Evolutionary conservation across 2,888 invertebrate genomes (phyloP).

Genomic region (Alcis repandata): DNA sequence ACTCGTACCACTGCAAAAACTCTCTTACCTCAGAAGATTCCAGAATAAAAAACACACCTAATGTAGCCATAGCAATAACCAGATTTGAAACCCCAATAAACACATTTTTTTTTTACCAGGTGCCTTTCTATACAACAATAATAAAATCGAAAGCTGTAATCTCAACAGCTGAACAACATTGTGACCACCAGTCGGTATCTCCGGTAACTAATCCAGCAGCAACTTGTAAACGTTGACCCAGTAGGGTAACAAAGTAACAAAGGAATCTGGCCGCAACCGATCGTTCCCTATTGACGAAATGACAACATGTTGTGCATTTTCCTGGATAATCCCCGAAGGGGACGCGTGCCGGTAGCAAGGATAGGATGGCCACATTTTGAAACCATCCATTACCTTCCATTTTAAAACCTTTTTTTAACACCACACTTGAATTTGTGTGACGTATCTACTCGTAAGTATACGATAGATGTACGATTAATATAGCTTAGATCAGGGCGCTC

Average conservation of each 20-base stretch:
- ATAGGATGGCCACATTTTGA: conserved; percentile 56
- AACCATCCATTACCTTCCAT: no score
- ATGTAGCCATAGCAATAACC: no score
- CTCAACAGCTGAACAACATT: conserved; percentile 10
- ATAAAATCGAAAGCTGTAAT: conserved; percentile 1
- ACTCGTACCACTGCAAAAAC: no score
- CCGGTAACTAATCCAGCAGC: conserved; percentile 34
- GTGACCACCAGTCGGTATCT: conserved; percentile 6
- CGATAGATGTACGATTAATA: no score
- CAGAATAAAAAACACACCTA: no score
- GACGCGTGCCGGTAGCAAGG: conserved; percentile 54
- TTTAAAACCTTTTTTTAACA: no score
- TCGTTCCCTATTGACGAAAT: conserved; percentile 56
- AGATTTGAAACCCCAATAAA: no score
- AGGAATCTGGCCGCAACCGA: conserved; percentile 57
- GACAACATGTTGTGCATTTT: conserved; percentile 82
- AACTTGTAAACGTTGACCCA: conserved; percentile 32
- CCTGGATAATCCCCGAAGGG: conserved; percentile 79
- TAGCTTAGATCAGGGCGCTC: no score
- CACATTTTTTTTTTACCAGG: no score
- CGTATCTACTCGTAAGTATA: no score
- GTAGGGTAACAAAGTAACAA: conserved; percentile 40
- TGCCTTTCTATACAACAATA: neutral
- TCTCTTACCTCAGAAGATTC: no score
- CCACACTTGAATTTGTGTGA: no score